These are phyloP conservation scores for Enteromius paludinosus DNA, from an alignment of 2,797 vertebrate genomes.

Conservation along the genomic window DNA sequence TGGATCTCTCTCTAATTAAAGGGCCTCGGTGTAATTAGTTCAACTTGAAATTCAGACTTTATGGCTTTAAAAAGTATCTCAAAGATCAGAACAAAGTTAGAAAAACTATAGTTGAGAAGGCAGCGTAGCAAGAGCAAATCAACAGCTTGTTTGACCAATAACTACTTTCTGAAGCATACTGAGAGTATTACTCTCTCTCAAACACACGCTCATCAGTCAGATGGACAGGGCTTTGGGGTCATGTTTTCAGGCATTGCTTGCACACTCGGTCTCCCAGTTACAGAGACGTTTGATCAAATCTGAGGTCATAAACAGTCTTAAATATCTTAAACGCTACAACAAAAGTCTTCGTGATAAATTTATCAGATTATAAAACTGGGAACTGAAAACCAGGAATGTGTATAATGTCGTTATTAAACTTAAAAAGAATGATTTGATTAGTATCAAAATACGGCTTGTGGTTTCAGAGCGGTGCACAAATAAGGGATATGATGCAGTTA, in stretches of 20 bases:
- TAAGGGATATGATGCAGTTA: neutral
- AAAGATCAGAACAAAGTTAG: neutral
- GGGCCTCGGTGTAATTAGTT: neutral
- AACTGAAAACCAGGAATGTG: neutral
- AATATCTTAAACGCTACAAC: neutral
- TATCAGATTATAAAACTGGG: neutral
- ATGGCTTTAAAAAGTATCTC: neutral
- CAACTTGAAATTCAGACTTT: neutral
- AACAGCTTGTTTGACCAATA: neutral
- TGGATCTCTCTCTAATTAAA: slow-evolving; percentile 18
- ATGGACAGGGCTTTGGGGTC: neutral
- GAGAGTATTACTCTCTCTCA: neutral
- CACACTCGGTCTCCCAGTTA: neutral
- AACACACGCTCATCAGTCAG: neutral
- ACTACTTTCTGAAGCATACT: neutral
- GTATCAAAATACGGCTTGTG: neutral
- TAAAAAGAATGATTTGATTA: neutral
- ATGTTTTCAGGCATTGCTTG: neutral
- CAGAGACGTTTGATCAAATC: neutral
- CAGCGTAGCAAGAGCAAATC: neutral
- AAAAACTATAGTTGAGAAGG: neutral
- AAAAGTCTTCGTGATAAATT: neutral
- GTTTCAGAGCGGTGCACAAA: neutral
- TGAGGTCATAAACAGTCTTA: neutral
- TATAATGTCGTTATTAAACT: neutral